Evolutionary conservation across 2,113 vertebrate species (phyloP), one percentile per base, ranked within the genome.

Genomic region (Leiothrix lutea): DNA sequence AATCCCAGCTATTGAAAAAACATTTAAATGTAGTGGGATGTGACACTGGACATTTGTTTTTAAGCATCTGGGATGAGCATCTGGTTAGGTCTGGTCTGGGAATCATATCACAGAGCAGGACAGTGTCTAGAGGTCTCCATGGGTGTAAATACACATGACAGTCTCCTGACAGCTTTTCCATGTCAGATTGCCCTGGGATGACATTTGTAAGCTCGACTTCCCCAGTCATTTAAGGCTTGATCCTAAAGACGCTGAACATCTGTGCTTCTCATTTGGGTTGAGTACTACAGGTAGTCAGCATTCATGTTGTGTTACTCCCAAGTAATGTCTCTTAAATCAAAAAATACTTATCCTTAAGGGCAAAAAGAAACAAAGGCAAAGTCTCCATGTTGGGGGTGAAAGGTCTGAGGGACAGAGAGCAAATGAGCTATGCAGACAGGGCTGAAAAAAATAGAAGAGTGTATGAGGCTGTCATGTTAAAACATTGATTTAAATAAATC

Each of bases 371-470:
- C 21, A 35, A 51, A 80, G 47, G 56, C 20, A 12, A 28, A 47
- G 61, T 48, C 12, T 78, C 15, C 1, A 0, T 16, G 2, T 3
- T 18, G 40, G 6, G 11, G 2, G 5, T 6, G 5, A 51, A 35
- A 58, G 35, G 12, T 67, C 54, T 53, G n/a, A 45, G 45, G 61
- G n/a, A 44, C 57, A 71, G 65, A 53, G 33, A 5, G 24, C 0
- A 0, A 56, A 24, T 0, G 4, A 70, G 12, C 42, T 70, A 3
- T 31, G 47, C 36, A 3, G 35, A 5, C 22, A 44, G 12, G 86
- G 51, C 53, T 85, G 71, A 16, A 62, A 38, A 51, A 29, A 26
- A 1, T 0, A 21, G 12, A 62, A 12, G 53, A 23, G 36, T 28
- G 4, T 33, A 24, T 28, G 29, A 92, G 29, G 19, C 57, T 65